Conservation (phyloP, 2,888 invertebrate genomes). For the Phaedon cochleariae region DNA sequence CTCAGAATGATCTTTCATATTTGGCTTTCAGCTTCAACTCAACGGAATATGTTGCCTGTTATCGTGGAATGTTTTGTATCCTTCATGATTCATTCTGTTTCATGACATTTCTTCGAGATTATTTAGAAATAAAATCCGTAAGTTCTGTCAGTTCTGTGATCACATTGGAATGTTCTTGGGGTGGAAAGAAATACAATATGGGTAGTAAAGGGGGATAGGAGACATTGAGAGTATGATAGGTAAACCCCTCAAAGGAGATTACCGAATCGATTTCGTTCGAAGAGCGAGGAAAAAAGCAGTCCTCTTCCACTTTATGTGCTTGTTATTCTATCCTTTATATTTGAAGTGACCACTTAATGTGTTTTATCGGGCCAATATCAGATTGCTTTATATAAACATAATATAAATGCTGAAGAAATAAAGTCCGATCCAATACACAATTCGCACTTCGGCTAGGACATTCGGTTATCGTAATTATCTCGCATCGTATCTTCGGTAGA, state of each 20-base stretch:
- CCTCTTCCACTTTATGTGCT: slow-evolving; percentile 57
- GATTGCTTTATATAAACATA: slow-evolving; percentile 56
- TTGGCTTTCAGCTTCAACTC: too few relatives aligned
- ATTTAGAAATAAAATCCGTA: slow-evolving; percentile 25
- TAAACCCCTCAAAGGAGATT: slow-evolving; percentile 57
- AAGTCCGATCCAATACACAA: background rate
- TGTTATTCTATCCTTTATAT: slow-evolving; percentile 60
- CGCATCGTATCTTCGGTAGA: background rate
- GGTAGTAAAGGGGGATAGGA: slow-evolving; percentile 39
- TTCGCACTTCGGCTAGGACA: background rate
- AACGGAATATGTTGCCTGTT: too few relatives aligned
- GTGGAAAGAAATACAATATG: slow-evolving; percentile 44
- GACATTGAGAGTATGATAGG: slow-evolving; percentile 48
- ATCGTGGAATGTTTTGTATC: too few relatives aligned
- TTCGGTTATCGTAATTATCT: background rate
- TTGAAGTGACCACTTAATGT: slow-evolving; percentile 60
- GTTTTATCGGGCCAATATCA: slow-evolving; percentile 57
- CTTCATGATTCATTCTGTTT: too few relatives aligned
- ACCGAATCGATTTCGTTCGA: slow-evolving; percentile 57
- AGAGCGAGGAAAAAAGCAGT: slow-evolving; percentile 47
- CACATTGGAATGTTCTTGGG: slow-evolving; percentile 43
- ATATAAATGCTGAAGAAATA: slow-evolving; percentile 46
- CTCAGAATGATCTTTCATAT: too few relatives aligned
- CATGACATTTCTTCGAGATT: slow-evolving; percentile 8
- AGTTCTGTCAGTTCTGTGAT: slow-evolving; percentile 38